These are phyloP conservation scores for Dasypogon diadema DNA, from an alignment of 2,888 invertebrate genomes.

Conservation along the genomic window DNA sequence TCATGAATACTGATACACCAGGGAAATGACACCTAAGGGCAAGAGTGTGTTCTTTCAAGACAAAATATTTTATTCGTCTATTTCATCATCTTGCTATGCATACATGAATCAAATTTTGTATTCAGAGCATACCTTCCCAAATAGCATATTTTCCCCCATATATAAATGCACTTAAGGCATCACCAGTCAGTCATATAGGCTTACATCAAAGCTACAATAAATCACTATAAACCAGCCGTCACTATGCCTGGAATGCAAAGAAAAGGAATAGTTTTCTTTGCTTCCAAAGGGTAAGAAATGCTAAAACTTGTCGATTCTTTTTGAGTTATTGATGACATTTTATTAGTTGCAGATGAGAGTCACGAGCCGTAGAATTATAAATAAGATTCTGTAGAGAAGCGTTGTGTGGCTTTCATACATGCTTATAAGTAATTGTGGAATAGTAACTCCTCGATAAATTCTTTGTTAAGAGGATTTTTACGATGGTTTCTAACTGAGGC, in stretches of 20 bases:
- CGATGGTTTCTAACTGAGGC: too few species aligned
- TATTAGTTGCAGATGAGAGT: too few species aligned
- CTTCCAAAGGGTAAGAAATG: too few species aligned
- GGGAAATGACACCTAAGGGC: slow-evolving; percentile 13
- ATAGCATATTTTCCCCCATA: slow-evolving; percentile 34
- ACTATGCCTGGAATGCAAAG: slow-evolving; percentile 16
- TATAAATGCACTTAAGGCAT: slow-evolving; percentile 49
- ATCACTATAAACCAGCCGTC: slow-evolving; percentile 29
- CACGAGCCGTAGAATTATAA: too few species aligned
- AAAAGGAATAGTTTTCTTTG: not conserved
- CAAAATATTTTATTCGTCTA: slow-evolving; percentile 35
- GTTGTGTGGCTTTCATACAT: too few species aligned
- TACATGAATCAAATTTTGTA: slow-evolving; percentile 45
- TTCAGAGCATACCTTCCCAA: slow-evolving; percentile 44
- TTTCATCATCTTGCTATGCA: slow-evolving; percentile 39
- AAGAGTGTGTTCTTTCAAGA: slow-evolving; percentile 2
- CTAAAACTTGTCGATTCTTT: too few species aligned
- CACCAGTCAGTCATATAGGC: slow-evolving; percentile 33
- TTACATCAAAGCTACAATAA: slow-evolving; percentile 32
- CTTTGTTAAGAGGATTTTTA: too few species aligned
- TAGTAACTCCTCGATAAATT: too few species aligned
- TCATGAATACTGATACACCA: slow-evolving; percentile 40
- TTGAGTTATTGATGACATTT: too few species aligned
- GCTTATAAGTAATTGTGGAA: too few species aligned
- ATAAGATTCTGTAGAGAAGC: too few species aligned